Base-by-base conservation (phyloP, 1,140 invertebrate genomes). In the Homalodisca vitripennis region DNA sequence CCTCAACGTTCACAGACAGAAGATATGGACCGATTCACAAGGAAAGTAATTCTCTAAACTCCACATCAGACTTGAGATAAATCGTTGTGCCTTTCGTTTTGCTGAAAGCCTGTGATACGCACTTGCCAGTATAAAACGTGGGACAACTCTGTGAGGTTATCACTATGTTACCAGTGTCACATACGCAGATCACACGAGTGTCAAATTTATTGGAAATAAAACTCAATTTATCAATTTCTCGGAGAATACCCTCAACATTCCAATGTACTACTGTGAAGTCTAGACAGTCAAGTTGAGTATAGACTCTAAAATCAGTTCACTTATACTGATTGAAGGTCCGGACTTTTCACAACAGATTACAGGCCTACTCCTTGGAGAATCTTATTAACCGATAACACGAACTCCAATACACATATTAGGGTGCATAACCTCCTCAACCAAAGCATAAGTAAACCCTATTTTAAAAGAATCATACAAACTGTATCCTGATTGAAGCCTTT, bases 171-270 rank as follows among this genome's bases (percentile, higher is more conserved):
- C 57, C 57, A 62, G 20, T 62, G 27, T 62, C 57, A 62, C 57
- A 62, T 3, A 62, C 10, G 14, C 57, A 10, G 30, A 62, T 31
- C 22, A 62, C 20, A 29, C 13, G 10, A 27, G 30, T 30, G 12
- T 30, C 22, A 27, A 62, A 27, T 29, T 62, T 62, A 10, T 13
- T 30, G 12, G 12, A 10, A 10, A 62, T 26, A 62, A 14, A 62
- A 30, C 12, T 14, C 2, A 62, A 2, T 62, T 62, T 27, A 29
- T 62, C 24, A 10, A 31, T 20, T 24, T 62, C 29, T 27, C 13
- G 12, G 20, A 62, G 12, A 62, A 62, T 62, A 13, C 30, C 57
- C 22, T 62, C 13, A 62, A 53, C 22, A 53, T 53, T 53, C 22
- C 48, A 53, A 22, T 53, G 48, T 13, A 53, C 22, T 20, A 53